Conservation (phyloP, 2,888 invertebrate species). For the Xestia ashworthii region DNA sequence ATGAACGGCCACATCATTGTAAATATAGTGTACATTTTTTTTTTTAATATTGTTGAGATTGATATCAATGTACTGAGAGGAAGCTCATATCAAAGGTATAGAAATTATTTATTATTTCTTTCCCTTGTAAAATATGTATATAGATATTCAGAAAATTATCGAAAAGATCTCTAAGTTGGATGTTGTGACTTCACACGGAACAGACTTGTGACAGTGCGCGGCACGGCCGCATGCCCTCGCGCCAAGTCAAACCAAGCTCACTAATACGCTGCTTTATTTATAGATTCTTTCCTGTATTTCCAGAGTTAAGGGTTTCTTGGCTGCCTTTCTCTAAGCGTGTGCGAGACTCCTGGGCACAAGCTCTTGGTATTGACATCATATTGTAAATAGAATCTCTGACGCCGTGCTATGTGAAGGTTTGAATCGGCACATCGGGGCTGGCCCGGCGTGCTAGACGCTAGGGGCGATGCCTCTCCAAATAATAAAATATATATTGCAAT, state of each 20-base stretch:
- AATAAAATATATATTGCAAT: conserved; percentile 48
- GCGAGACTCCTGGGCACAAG: background rate
- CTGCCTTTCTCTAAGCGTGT: conserved; percentile 10
- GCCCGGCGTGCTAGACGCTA: conserved; percentile 19
- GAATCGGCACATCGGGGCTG: conserved; percentile 5
- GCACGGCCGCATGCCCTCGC: conserved; percentile 19
- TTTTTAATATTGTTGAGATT: conserved; percentile 77
- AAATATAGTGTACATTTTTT: conserved; percentile 77
- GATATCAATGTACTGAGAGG: conserved; percentile 79
- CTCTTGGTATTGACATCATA: conserved; percentile 24
- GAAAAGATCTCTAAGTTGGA: conserved; percentile 76
- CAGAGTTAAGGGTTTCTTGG: background rate
- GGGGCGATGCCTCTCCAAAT: conserved; percentile 43
- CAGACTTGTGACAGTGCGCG: conserved; percentile 27
- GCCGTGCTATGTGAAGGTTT: conserved; percentile 7
- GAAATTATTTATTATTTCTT: conserved; percentile 87
- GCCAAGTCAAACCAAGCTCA: background rate
- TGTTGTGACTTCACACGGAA: conserved; percentile 52
- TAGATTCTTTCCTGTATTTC: conserved; percentile 30
- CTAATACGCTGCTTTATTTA: conserved; percentile 1
- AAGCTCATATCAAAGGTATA: conserved; percentile 89
- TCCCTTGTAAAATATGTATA: conserved; percentile 90
- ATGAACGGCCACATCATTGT: conserved; percentile 70
- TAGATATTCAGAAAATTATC: conserved; percentile 82
- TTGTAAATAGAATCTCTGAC: conserved; percentile 45